Evolutionary conservation across 2,113 vertebrate species (phyloP).

Genomic region (Ictidomys tridecemlineatus): DNA sequence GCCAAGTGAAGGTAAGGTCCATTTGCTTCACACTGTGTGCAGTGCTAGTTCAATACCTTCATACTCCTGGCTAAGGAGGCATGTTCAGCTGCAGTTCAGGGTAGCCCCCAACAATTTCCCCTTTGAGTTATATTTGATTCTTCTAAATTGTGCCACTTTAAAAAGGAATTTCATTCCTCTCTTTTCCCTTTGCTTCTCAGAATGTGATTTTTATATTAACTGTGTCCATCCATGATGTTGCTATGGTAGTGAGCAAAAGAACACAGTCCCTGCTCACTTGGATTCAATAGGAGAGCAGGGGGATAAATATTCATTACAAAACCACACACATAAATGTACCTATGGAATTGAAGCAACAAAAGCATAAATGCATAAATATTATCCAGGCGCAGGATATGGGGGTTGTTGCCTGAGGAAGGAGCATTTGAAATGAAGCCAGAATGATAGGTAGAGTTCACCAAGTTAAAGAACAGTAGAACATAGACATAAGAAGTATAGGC

Average conservation of each 20-base stretch:
- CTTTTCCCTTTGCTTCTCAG: neutral
- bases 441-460: neutral
- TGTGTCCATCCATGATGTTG: neutral
- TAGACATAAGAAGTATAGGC: neutral
- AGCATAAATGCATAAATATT: neutral
- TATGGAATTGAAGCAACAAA: neutral
- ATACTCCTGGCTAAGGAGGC: too few species aligned
- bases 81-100: too few species aligned
- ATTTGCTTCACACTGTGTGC: too few species aligned
- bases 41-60: too few species aligned
- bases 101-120: neutral
- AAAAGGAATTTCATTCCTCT: neutral
- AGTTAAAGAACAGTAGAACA: neutral
- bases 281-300: neutral
- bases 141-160: neutral
- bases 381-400: neutral
- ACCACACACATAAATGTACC: neutral
- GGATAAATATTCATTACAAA: neutral
- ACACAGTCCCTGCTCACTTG: neutral
- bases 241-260: neutral
- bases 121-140: neutral
- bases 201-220: neutral
- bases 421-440: neutral
- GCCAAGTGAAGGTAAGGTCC: too few species aligned
- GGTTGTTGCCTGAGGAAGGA: neutral